Conservation (phyloP, 2,113 vertebrate genomes). For the Channa maculata region DNA sequence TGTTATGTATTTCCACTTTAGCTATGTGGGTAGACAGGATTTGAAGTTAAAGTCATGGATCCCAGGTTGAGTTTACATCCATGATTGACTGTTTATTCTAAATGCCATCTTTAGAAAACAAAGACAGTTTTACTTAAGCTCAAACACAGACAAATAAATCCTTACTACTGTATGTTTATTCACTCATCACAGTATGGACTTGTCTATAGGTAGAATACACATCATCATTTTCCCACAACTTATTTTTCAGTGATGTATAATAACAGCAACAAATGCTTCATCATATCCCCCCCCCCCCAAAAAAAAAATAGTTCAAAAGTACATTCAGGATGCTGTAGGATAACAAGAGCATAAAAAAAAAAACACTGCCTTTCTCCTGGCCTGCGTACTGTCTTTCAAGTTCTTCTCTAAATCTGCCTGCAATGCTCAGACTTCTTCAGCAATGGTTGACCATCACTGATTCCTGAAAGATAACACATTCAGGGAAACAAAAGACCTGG, state of each 20-base stretch:
- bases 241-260: constrained; percentile 1
- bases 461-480: constrained; percentile 32
- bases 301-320: constrained; percentile 14
- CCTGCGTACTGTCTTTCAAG: constrained; percentile 60
- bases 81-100: constrained; percentile 43
- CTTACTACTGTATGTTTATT: constrained; percentile 6
- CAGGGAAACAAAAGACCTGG: not conserved
- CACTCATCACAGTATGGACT: constrained; percentile 32
- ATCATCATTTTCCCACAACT: constrained; percentile 23
- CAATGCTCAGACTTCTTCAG: constrained; percentile 42
- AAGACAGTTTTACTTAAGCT: constrained; percentile 21
- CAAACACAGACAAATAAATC: not conserved
- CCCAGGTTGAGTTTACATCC: constrained; percentile 48
- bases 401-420: constrained; percentile 38
- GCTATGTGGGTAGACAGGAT: constrained; percentile 17
- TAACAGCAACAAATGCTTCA: constrained; percentile 17
- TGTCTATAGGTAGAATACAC: constrained; percentile 28
- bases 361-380: constrained; percentile 74
- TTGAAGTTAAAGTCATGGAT: constrained; percentile 30
- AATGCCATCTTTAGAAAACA: constrained; percentile 42
- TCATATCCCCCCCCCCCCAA: not conserved
- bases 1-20: constrained; percentile 43
- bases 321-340: constrained; percentile 14
- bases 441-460: constrained; percentile 43
- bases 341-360: constrained; percentile 36